Evolutionary conservation across 2,888 invertebrate species (phyloP), one percentile per base, ranked within the genome.

Genomic region (Aphodius granarius): DNA sequence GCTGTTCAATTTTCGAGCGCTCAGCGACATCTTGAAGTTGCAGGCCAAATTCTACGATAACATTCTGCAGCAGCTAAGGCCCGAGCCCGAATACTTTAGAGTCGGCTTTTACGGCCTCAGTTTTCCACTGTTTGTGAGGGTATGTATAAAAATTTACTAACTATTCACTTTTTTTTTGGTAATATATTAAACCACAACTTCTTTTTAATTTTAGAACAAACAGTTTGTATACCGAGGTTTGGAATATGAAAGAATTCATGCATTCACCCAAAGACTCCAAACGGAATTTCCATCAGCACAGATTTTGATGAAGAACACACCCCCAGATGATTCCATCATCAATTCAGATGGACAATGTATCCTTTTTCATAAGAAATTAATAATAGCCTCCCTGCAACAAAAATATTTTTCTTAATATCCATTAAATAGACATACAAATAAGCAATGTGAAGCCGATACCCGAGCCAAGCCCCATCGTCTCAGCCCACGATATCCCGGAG

Each of bases 281-380:
- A 95, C 95, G 0, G 97, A 98, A 87, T 98, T 97, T 88, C 97
- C 98, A 5, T 92, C 94, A 66, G 97, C 97, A n/a, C 96, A 97
- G 87, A 94, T 97, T 81, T 89, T 98, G 80, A 96, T 94, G 89
- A 95, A 97, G 80, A 96, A 97, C 85, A 94, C 95, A 68, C 95
- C 96, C 4, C 97, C 98, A 0, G 96, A 96, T 81, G 95, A 95
- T 78, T 92, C 93, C 5, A 94, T 97, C 77, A 90, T 95, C 73
- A 92, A 94, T 73, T 95, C 97, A 5, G 94, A 95, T 77, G 94
- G 93, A 64, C 97, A 97, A 87, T 97, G 96, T 94, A 86, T 89
- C 90, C 87, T 86, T 86, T 85, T 73, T 63, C 16, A 71, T 73
- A 17, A 65, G 22, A 63, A 71, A 22, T 63, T 16, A 66, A 20